These are phyloP conservation scores for Notothenia rossii DNA, from an alignment of 2,113 vertebrate species.

Conservation along the genomic window DNA sequence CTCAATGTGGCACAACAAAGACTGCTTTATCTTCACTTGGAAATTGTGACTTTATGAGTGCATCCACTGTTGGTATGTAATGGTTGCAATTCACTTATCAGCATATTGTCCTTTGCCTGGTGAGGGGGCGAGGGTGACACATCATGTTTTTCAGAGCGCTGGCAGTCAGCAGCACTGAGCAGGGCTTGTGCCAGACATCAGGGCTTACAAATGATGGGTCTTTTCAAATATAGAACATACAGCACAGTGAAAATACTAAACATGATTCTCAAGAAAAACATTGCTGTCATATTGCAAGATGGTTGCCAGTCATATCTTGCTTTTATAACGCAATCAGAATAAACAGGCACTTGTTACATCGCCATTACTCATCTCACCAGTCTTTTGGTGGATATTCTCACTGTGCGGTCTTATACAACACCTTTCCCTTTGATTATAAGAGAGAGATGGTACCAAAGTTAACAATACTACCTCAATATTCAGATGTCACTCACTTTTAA, in stretches of 20 bases:
- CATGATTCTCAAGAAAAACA: background rate
- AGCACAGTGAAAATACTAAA: conserved; percentile 10
- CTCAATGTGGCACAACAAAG: conserved; percentile 73
- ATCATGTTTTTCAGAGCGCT: conserved; percentile 51
- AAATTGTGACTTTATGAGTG: conserved; percentile 62
- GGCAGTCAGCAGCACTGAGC: conserved; percentile 45
- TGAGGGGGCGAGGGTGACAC: conserved; percentile 54
- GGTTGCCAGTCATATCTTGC: conserved; percentile 18
- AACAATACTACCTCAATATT: too few species aligned
- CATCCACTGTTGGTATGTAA: conserved; percentile 63
- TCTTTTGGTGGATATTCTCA: background rate
- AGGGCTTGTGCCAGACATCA: conserved; percentile 21
- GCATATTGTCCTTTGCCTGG: conserved; percentile 64
- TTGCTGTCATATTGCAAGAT: background rate
- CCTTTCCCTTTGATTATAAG: too few species aligned
- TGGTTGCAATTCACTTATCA: conserved; percentile 79
- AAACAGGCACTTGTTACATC: conserved; percentile 14
- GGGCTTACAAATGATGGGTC: conserved; percentile 37
- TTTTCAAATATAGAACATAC: conserved; percentile 12
- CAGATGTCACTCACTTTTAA: too few species aligned
- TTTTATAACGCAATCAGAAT: conserved; percentile 27
- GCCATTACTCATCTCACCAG: background rate
- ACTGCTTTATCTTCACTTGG: conserved; percentile 63
- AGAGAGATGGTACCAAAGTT: too few species aligned
- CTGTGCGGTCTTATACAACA: background rate